These are phyloP conservation scores for Eristalis intricaria DNA, from an alignment of 2,888 invertebrate genomes.

Conservation along the genomic window DNA sequence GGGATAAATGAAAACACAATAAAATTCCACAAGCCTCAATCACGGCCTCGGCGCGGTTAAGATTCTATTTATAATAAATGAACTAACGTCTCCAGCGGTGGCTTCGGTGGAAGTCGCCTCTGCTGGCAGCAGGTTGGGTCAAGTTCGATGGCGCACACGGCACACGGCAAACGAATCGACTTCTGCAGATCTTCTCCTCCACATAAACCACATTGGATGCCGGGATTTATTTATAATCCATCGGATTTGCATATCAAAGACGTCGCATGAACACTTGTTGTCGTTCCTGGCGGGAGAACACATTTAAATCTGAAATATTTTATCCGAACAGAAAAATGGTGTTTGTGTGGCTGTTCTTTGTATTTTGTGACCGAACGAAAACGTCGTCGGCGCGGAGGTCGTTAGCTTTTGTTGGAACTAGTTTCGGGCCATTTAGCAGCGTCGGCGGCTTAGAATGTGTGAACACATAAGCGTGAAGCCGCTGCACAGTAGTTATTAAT, in stretches of 20 bases:
- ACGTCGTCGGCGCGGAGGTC: conserved; percentile 41
- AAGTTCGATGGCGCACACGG: not conserved
- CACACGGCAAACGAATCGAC: not conserved
- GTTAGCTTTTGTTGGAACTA: conserved; percentile 46
- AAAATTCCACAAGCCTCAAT: conserved; percentile 35
- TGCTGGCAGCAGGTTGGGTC: not conserved
- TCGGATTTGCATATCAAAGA: conserved; percentile 56
- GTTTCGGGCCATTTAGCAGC: conserved; percentile 10
- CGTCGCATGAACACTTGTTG: conserved; percentile 30
- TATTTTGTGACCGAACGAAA: conserved; percentile 2
- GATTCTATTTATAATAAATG: conserved; percentile 53
- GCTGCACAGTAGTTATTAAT: conserved; percentile 20
- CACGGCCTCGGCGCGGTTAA: conserved; percentile 10
- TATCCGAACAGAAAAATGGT: not conserved
- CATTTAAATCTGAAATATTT: conserved; percentile 48
- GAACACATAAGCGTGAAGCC: conserved; percentile 45
- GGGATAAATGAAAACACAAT: conserved; percentile 1
- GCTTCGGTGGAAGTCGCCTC: not conserved
- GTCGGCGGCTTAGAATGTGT: conserved; percentile 18
- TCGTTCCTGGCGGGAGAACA: conserved; percentile 30
- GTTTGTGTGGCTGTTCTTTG: not conserved
- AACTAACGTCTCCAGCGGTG: conserved; percentile 25
- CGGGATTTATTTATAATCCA: not conserved
- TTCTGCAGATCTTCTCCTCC: conserved; percentile 17
- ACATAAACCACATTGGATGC: conserved; percentile 9